Base-by-base conservation (phyloP, 2,888 invertebrate species). In the Leptinotarsa tumamoca region DNA sequence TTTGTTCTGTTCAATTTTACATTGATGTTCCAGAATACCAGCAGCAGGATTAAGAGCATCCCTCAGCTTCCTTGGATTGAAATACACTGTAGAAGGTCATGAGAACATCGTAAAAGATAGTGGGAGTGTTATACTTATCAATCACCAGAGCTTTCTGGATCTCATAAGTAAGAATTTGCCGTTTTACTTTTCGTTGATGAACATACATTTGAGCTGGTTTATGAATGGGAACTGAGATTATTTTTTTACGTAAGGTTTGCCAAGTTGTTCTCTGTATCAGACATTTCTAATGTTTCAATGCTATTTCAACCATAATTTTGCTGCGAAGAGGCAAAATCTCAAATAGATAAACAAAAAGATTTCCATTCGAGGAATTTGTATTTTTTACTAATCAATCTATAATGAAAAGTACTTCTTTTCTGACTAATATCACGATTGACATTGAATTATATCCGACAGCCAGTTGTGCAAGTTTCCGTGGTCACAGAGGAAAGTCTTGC, bases 131-230 rank as follows among this genome's bases (percentile, higher is more conserved):
- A 92, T 97, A 13, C 90, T 97, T 18, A 91, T 96, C 77, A 98
- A 98, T 89, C 97, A 98, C 87, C 97, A 97, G 89, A 96, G 96
- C 86, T 91, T 93, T 33, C 87, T 98, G 72, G 98, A 98, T 88
- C 90, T 97, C 75, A 92, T 94, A 82, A 94, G 96, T 96, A 90
- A 73, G 78, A 52, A 4, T 52, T 15, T 17, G 52, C 10, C 10
- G 2, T 43, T 43, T 43, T 43, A 43, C 43, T 43, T 43, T 10
- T 43, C 3, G 43, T 43, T 43, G 43, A 43, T 43, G 2, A 33
- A 33, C 7, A 7, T 33, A 33, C 7, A 33, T 33, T 33, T 2
- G 1, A 33, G 7, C 7, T 33, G 7, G 33, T 33, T 33, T 7
- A 33, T 33, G 33, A 33, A 33, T 33, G 33, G 33, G 33, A 33